Base-by-base conservation (phyloP, 2,888 invertebrate species). In the Amphiduros pacificus region DNA sequence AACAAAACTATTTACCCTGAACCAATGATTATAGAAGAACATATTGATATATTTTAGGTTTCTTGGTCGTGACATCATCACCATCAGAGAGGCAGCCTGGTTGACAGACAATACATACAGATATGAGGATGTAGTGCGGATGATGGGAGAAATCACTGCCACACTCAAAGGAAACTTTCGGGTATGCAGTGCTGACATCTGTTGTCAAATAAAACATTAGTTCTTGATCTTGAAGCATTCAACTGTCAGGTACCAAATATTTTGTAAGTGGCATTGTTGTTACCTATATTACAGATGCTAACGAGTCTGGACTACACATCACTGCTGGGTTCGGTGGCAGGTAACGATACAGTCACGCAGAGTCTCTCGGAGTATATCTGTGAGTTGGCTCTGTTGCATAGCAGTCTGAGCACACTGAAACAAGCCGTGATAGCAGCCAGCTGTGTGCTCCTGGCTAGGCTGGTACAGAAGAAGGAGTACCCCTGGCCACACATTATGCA, bases 31-130 rank as follows among this genome's bases (percentile, higher is more conserved):
- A n/a, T n/a, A n/a, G n/a, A n/a, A n/a, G n/a, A n/a, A n/a, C n/a
- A n/a, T n/a, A n/a, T n/a, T 20, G n/a, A 48, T 51, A 24, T 27
- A 24, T 63, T 66, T 71, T 26, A 79, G 80, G 62, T 77, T 73
- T 58, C 65, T 79, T 32, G 77, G 78, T 28, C 71, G 71, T 56
- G 78, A 80, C 53, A 80, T 81, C 32, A 74, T 81, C 52, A 81
- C 81, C 6, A 79, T 81, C 31, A 63, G 78, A 29, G 81, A 81
- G 62, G 81, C 80, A 27, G 78, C 79, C 2, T 81, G 80, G 79
- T 69, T 80, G 49, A 81, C 81, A 6, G 81, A 81, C 66, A 79
- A 77, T 63, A 80, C 80, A 4, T 81, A 81, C 72, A 78, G 77
- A 54, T 81, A 81, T 60, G 79, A 79, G 61, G 79, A 81, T 64